Percentiles rank a stretch among this genome's conserved stretches.
phyloP scores from a whole-genome alignment of 2,113 vertebrate species.

The Tupaia chinensis region DNA sequence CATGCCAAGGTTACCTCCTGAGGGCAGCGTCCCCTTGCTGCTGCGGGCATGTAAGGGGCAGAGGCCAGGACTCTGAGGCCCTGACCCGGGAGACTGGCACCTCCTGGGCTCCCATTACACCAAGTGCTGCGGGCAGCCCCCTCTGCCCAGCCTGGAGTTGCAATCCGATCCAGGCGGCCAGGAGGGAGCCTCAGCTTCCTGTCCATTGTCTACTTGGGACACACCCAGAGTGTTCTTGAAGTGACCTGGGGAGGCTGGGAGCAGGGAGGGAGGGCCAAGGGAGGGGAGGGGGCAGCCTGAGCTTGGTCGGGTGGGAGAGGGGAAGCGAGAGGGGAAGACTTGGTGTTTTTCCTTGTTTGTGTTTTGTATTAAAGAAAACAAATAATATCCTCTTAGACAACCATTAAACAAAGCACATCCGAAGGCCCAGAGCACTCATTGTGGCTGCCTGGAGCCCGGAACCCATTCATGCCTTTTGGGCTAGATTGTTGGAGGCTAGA shows the following conservation, averaged over 20 bases:
- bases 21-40: not conserved
- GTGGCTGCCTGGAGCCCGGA: conserved; percentile 60
- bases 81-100: not conserved
- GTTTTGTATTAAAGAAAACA: conserved; percentile 80
- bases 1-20: not conserved
- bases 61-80: not conserved
- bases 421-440: conserved; percentile 54
- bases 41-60: not conserved
- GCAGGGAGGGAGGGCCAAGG: not conserved
- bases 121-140: not conserved
- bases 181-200: conserved; percentile 72
- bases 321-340: conserved; percentile 77
- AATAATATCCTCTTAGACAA: conserved; percentile 80
- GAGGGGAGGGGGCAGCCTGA: conserved; percentile 20
- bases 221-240: conserved; percentile 63
- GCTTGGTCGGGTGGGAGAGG: conserved; percentile 70
- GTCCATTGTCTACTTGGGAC: conserved; percentile 72
- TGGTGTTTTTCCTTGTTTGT: conserved; percentile 79
- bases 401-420: conserved; percentile 79
- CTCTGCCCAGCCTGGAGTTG: not conserved
- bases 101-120: not conserved
- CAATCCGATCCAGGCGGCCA: not conserved
- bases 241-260: conserved; percentile 61
- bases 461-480: conserved; percentile 69
- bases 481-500: conserved; percentile 21